Percentiles rank a stretch among this genome's conserved stretches.
Evolutionary conservation across 2,888 invertebrate species (phyloP).

Genomic region (Chaitophorus viminalis): DNA sequence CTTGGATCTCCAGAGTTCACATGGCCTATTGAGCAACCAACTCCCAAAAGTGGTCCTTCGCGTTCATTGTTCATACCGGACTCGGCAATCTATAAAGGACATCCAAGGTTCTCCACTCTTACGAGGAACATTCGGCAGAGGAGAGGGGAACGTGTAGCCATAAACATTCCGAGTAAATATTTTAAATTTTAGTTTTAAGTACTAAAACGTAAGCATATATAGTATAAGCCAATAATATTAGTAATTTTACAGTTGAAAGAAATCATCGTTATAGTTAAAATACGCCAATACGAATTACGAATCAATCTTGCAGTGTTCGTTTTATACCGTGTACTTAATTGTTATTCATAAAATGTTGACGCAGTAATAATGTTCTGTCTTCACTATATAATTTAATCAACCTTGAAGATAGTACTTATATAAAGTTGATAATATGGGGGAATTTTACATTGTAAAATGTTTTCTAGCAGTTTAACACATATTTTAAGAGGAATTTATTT

Average conservation of each 20-base stretch:
- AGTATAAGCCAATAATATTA: not conserved
- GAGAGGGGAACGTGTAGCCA: conserved; percentile 93
- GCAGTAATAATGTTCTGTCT: too few species aligned
- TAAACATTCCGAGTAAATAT: conserved; percentile 90
- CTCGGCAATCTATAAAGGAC: conserved; percentile 92
- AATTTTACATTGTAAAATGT: too few species aligned
- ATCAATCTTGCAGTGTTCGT: not conserved
- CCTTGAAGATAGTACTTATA: too few species aligned
- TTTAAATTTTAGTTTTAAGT: not conserved
- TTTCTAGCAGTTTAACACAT: too few species aligned
- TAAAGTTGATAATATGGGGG: too few species aligned
- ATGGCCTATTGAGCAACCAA: conserved; percentile 79
- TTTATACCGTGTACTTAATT: not conserved
- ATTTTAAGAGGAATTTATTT: too few species aligned
- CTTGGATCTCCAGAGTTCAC: conserved; percentile 92
- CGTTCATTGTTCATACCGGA: conserved; percentile 93
- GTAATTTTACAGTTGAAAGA: not conserved
- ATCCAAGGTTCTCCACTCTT: conserved; percentile 93
- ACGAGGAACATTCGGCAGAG: conserved; percentile 92
- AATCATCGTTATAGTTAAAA: not conserved
- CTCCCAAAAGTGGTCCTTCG: conserved; percentile 79
- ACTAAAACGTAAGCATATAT: not conserved
- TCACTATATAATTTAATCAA: too few species aligned
- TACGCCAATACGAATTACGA: not conserved
- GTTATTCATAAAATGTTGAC: too few species aligned